phyloP scores from a whole-genome alignment of 2,797 vertebrate genomes.

The Coregonus ussuriensis region DNA sequence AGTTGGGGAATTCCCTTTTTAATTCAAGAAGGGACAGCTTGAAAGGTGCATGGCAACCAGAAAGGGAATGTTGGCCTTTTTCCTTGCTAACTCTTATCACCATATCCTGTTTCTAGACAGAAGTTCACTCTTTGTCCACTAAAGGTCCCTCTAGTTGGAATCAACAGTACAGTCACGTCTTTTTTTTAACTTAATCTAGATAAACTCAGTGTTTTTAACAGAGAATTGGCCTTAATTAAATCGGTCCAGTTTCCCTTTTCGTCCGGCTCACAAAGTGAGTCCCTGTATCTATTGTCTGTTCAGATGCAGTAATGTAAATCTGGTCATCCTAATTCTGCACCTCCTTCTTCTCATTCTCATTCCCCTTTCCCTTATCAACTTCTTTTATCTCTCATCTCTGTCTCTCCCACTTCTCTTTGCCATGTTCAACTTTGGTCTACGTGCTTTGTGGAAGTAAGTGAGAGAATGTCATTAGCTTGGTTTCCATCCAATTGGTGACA shows the following conservation, averaged over 20 bases:
- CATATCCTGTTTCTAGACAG: slow-evolving; percentile 63
- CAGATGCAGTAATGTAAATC: slow-evolving; percentile 27
- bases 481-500: too few relatives aligned
- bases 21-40: slow-evolving; percentile 9
- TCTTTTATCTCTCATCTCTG: slow-evolving; percentile 29
- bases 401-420: slow-evolving; percentile 33
- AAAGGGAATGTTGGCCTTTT: slow-evolving; percentile 37
- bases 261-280: slow-evolving; percentile 41
- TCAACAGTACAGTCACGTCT: slow-evolving; percentile 41
- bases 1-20: background rate
- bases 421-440: slow-evolving; percentile 15
- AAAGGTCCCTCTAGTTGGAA: slow-evolving; percentile 43
- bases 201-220: slow-evolving; percentile 39
- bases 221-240: slow-evolving; percentile 49
- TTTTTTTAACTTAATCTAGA: slow-evolving; percentile 44
- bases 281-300: slow-evolving; percentile 49
- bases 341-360: slow-evolving; percentile 43
- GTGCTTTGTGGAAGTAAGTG: slow-evolving; percentile 44
- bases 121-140: slow-evolving; percentile 63
- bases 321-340: slow-evolving; percentile 47
- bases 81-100: slow-evolving; percentile 45
- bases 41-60: slow-evolving; percentile 20
- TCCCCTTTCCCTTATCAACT: slow-evolving; percentile 13
- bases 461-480: slow-evolving; percentile 26
- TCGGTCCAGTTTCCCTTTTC: slow-evolving; percentile 42